Evolutionary conservation across 1,140 invertebrate species (phyloP).

Genomic region (Brachionus plicatilis): DNA sequence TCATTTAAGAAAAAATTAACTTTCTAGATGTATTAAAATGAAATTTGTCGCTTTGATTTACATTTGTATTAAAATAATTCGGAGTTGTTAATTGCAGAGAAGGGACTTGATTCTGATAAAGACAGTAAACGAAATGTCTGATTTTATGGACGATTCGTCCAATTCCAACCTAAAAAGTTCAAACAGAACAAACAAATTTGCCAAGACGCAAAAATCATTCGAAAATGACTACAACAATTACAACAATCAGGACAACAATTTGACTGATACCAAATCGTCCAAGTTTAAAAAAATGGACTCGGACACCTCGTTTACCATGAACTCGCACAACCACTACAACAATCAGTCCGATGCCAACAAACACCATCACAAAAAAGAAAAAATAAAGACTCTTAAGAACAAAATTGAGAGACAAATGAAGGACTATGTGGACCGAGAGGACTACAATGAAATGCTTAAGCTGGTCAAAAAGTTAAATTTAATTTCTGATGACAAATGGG

Average conservation of each 20-base stretch:
- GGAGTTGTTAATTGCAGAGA: conserved; percentile 4
- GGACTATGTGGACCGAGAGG: conserved; percentile 33
- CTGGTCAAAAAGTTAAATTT: conserved; percentile 28
- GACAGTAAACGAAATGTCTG: conserved; percentile 29
- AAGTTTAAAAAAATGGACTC: conserved; percentile 37
- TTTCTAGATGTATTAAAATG: not conserved
- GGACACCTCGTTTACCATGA: conserved; percentile 12
- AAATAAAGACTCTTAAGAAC: conserved; percentile 27
- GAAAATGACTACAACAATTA: conserved; percentile 27
- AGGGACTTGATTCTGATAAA: not conserved
- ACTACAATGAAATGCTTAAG: conserved; percentile 38
- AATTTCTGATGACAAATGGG: conserved; percentile 31
- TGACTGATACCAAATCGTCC: not conserved
- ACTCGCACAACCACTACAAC: conserved; percentile 1
- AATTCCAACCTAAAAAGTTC: not conserved
- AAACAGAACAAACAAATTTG: not conserved
- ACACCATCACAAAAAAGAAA: not conserved
- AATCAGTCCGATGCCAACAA: not conserved
- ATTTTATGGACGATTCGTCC: not conserved
- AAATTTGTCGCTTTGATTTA: not conserved
- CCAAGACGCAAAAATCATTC: not conserved
- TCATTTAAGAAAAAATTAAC: not conserved
- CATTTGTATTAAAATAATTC: not conserved
- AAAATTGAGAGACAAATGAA: conserved; percentile 39
- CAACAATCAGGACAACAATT: conserved; percentile 25